These are phyloP conservation scores for Dyspetes luteomarginatus DNA, from an alignment of 2,888 invertebrate species.

Conservation along the genomic window DNA sequence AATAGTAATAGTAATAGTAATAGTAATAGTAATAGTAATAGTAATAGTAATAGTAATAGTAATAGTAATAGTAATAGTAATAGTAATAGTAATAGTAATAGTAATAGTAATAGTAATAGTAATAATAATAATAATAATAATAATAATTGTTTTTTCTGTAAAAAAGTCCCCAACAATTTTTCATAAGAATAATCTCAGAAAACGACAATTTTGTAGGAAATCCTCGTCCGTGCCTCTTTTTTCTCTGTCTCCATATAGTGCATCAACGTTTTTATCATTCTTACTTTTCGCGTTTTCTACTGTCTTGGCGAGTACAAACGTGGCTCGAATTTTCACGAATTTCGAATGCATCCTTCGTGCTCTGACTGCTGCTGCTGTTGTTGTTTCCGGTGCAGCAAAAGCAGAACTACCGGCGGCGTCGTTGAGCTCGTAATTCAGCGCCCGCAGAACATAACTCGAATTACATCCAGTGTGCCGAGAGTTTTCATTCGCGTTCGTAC, in stretches of 20 bases:
- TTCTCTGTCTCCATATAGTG: not conserved
- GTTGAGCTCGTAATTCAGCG: slow-evolving; percentile 50
- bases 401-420: slow-evolving; percentile 33
- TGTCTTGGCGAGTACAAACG: slow-evolving; percentile 8
- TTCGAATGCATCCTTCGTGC: slow-evolving; percentile 56
- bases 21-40: no score
- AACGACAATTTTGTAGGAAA: no score
- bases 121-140: no score
- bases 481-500: slow-evolving; percentile 66
- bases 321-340: slow-evolving; percentile 50
- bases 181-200: no score
- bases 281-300: slow-evolving; percentile 7
- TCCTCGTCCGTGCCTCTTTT: no score
- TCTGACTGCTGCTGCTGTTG: slow-evolving; percentile 3
- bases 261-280: not conserved
- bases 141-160: no score
- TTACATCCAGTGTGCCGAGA: slow-evolving; percentile 66
- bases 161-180: no score
- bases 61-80: no score
- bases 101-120: no score
- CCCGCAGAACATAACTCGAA: slow-evolving; percentile 61
- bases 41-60: no score
- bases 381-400: slow-evolving; percentile 53
- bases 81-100: no score
- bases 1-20: no score